Evolutionary conservation across 2,113 vertebrate species (phyloP), one percentile per base, ranked within the genome.

Genomic region (Nyctereutes procyonoides): DNA sequence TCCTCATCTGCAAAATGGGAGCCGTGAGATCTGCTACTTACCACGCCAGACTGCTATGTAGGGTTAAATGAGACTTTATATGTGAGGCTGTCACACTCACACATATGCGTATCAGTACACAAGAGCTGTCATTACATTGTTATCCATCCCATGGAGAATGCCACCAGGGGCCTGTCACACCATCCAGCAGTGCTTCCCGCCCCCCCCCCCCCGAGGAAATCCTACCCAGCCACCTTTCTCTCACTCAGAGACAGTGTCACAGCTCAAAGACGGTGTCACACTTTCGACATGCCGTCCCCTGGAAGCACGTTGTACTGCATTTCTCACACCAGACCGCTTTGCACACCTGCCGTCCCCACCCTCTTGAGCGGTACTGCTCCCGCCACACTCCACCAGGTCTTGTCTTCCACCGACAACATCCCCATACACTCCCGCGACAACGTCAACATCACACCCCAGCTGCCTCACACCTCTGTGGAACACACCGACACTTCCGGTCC

Each of bases 1-100:
- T 83, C 43, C 74, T 88, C 63, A n/a, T 90, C 80, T 90, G 84
- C 28, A 43, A 89, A 88, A 76, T 32, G 80, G 80, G 69, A 6
- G 51, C 83, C 2, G 0, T 22, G 30, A 74, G 60, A 5, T 32
- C 60, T 55, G 17, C 30, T n/a, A 3, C 30, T 67, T 67, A 67
- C 28, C 13, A 16, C 1, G 17, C 67, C 67, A 3, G 82, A 82
- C 38, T 28, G 16, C 35, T 2, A 2, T 3, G 24, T 86, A 43
- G 80, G 2, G 9, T 77, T 88, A 35, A 22, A 3, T 83, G 83
- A 83, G 51, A 81, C 62, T 24, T 13, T 1, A 0, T 56, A 26
- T 5, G 3, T 58, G 24, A 60, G 43, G 43, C 43, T 43, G 43
- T 43, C 43, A 43, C 43, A 43, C 43, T 43, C 43, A 43, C 43